These are phyloP conservation scores for Nibea albiflora DNA, from an alignment of 2,113 vertebrate species.

Conservation along the genomic window DNA sequence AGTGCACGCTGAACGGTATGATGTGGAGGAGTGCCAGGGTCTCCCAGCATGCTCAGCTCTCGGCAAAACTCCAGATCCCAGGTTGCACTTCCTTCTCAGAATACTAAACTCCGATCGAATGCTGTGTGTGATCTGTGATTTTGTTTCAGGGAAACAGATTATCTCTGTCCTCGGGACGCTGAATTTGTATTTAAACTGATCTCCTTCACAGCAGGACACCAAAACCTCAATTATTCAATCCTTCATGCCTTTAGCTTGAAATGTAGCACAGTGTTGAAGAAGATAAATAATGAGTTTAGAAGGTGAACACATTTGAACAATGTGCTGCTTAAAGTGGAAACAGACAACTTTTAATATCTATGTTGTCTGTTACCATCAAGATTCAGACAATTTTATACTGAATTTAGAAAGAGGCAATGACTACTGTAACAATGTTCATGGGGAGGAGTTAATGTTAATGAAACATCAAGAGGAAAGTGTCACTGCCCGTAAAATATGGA, in stretches of 20 bases:
- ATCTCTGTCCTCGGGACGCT: no score
- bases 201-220: conserved; percentile 2
- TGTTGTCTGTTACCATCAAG: no score
- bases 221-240: neutral
- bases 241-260: neutral
- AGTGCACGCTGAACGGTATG: conserved; percentile 72
- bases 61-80: neutral
- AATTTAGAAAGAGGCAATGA: no score
- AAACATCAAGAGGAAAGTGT: no score
- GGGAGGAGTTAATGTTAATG: no score
- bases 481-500: no score
- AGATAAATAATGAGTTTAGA: neutral
- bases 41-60: neutral
- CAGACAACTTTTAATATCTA: neutral
- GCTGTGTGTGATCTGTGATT: neutral
- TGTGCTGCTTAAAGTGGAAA: neutral
- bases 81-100: neutral
- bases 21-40: neutral
- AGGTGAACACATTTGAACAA: neutral
- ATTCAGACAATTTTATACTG: no score
- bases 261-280: neutral
- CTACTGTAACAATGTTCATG: no score
- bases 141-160: neutral
- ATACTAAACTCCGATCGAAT: neutral
- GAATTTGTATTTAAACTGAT: conserved; percentile 1